Evolutionary conservation across 2,113 vertebrate species (phyloP).

Genomic region (Tyto alba): DNA sequence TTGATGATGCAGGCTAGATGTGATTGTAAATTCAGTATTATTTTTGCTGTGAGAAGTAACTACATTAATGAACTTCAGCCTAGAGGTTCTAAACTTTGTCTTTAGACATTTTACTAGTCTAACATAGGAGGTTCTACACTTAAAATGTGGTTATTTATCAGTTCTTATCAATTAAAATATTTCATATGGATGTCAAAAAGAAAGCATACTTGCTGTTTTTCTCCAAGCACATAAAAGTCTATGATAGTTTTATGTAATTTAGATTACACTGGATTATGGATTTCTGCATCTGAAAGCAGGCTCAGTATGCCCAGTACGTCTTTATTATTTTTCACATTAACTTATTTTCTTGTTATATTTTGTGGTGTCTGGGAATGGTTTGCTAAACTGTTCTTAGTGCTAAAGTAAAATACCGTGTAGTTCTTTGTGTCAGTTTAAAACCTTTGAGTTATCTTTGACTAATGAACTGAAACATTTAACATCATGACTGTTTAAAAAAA

Average conservation of each 20-base stretch:
- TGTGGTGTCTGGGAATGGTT: background rate
- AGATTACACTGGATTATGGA: background rate
- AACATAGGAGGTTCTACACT: background rate
- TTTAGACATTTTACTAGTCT: background rate
- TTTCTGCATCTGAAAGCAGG: background rate
- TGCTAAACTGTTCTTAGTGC: background rate
- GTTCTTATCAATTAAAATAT: background rate
- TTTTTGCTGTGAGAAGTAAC: background rate
- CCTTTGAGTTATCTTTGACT: background rate
- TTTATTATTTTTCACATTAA: background rate
- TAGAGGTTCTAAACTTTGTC: background rate
- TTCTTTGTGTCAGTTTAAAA: background rate
- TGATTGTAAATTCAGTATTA: background rate
- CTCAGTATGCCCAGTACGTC: background rate
- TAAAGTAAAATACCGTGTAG: background rate
- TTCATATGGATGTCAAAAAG: background rate
- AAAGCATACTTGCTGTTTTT: background rate
- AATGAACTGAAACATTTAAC: background rate
- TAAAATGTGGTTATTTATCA: background rate
- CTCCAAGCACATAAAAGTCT: background rate
- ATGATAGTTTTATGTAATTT: background rate
- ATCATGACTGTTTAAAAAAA: background rate
- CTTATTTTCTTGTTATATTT: background rate
- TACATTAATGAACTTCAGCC: background rate
- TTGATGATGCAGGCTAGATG: background rate